Conservation (phyloP, 1,140 invertebrate genomes). For the Sogatella furcifera region DNA sequence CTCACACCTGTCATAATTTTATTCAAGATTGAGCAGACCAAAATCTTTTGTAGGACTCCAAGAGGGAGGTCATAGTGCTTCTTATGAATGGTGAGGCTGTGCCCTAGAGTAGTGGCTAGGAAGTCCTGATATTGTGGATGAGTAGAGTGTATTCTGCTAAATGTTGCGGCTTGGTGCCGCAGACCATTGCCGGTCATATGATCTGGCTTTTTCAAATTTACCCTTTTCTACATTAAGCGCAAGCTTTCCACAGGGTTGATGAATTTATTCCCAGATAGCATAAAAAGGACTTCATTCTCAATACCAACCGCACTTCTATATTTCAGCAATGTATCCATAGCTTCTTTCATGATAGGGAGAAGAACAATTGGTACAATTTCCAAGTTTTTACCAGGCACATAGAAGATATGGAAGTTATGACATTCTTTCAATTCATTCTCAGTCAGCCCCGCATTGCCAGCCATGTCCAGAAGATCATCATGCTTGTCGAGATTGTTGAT, state of each 20-base stretch:
- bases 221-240: not conserved
- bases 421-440: not conserved
- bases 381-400: slow-evolving; percentile 2
- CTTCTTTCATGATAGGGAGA: slow-evolving; percentile 1
- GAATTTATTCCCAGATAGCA: not conserved
- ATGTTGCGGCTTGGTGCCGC: slow-evolving; percentile 6
- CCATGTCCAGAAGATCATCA: not conserved
- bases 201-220: not conserved
- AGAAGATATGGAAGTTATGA: slow-evolving; percentile 4
- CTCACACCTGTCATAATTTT: not conserved
- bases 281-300: not conserved
- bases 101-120: not conserved
- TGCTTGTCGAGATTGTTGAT: slow-evolving; percentile 5
- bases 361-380: slow-evolving; percentile 7
- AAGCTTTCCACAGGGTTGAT: not conserved
- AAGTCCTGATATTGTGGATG: slow-evolving; percentile 5
- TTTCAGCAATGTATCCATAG: not conserved
- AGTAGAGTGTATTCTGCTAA: not conserved
- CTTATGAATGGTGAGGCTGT: slow-evolving; percentile 7
- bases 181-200: slow-evolving; percentile 7
- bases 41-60: slow-evolving; percentile 1
- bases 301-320: not conserved
- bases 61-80: slow-evolving; percentile 4
- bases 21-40: slow-evolving; percentile 3
- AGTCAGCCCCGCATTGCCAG: not conserved